Evolutionary conservation across 2,113 vertebrate genomes (phyloP).

Genomic region (Larimichthys crocea): DNA sequence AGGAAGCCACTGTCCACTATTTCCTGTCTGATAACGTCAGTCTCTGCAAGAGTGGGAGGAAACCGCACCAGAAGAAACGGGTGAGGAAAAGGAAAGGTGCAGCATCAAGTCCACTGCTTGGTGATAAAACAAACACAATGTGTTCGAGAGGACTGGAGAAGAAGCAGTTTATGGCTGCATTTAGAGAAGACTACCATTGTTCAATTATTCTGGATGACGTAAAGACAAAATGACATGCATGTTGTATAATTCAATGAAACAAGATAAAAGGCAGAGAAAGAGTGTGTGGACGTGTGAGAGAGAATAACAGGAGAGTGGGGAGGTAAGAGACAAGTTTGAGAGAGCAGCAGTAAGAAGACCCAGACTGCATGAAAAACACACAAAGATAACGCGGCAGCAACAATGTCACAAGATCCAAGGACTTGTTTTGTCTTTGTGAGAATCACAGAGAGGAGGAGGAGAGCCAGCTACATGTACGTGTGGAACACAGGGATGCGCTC

Average conservation of each 20-base stretch:
- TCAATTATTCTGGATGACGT: slow-evolving; percentile 21
- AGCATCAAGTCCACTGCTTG: background rate
- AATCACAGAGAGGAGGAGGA: slow-evolving; percentile 43
- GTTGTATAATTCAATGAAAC: slow-evolving; percentile 23
- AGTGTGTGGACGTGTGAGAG: slow-evolving; percentile 3
- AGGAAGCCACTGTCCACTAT: slow-evolving; percentile 65
- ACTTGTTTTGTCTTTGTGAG: slow-evolving; percentile 73
- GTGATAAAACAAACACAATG: slow-evolving; percentile 2
- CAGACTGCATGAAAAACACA: slow-evolving; percentile 48
- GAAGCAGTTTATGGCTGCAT: slow-evolving; percentile 6
- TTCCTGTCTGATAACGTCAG: slow-evolving; percentile 72
- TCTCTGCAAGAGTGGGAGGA: slow-evolving; percentile 60
- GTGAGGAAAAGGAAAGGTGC: slow-evolving; percentile 20
- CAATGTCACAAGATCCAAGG: slow-evolving; percentile 62
- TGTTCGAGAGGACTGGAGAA: slow-evolving; percentile 3
- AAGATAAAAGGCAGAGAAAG: slow-evolving; percentile 19
- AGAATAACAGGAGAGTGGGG: background rate
- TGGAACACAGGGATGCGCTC: slow-evolving; percentile 31
- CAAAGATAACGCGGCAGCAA: slow-evolving; percentile 44
- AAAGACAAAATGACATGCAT: slow-evolving; percentile 23
- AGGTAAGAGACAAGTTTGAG: slow-evolving; percentile 19
- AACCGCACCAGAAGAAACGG: slow-evolving; percentile 55
- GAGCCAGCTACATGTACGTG: slow-evolving; percentile 33
- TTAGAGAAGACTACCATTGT: slow-evolving; percentile 24
- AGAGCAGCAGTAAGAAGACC: slow-evolving; percentile 22